A percentile compares a stretch with the other conserved stretches of the same genome.
Evolutionary conservation across 64 coral and sea anemone species (phyloP).

Genomic region (Anthopleura sola): DNA sequence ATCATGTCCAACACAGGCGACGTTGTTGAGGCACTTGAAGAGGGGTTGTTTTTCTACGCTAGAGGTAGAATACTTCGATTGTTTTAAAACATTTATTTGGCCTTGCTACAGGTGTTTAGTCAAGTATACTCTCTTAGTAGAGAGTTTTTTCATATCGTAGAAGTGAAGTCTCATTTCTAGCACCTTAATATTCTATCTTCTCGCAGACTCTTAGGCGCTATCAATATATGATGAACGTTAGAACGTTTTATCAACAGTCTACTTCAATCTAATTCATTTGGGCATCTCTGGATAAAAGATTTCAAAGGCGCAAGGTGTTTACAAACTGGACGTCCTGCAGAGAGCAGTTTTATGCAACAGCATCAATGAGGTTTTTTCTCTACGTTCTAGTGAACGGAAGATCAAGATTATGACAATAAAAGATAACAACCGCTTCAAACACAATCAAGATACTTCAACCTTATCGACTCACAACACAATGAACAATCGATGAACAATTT

Average conservation of each 20-base stretch:
- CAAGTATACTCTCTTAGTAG: not conserved
- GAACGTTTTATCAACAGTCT: not conserved
- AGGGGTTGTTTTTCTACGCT: too few species aligned
- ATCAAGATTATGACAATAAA: not conserved
- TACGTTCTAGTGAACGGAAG: not conserved
- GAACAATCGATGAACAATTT: conserved; percentile 9
- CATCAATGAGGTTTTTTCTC: not conserved
- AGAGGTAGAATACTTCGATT: too few species aligned
- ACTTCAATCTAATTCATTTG: not conserved
- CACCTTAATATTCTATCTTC: not conserved
- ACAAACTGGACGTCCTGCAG: not conserved
- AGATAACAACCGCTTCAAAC: not conserved
- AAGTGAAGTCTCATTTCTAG: not conserved
- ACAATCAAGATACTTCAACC: not conserved
- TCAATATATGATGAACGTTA: not conserved
- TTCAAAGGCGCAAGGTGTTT: not conserved
- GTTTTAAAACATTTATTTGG: too few species aligned
- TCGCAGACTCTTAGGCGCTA: not conserved
- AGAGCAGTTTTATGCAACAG: not conserved
- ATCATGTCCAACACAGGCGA: too few species aligned
- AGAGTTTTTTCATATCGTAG: not conserved
- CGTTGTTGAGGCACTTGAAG: too few species aligned
- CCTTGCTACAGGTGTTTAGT: too few species aligned
- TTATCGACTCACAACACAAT: not conserved
- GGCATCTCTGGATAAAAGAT: not conserved